Evolutionary conservation across 2,888 invertebrate genomes (phyloP), one percentile per base, ranked within the genome.

Genomic region (Chloroclystis v-ata): DNA sequence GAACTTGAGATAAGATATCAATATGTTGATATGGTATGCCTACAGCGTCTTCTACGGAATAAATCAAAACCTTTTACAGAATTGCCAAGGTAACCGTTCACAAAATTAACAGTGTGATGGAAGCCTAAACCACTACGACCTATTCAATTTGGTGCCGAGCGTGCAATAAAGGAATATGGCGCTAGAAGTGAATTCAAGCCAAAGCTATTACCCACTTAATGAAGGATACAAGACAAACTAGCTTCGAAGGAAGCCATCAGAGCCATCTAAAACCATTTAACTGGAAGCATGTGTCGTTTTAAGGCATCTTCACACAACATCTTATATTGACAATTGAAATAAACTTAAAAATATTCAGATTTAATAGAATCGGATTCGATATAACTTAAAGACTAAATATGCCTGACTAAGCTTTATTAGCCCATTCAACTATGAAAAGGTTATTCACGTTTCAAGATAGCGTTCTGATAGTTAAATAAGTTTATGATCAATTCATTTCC

Each of bases 151-250:
- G 54, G 56, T 59, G 57, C 59, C 47, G 49, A 58, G 53, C 56
- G 47, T 47, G 57, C 56, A 52, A 52, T 54, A 61, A 62, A 49
- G 65, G 58, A 57, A 51, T 63, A 60, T 49, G 60, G 55, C 63
- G 61, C 68, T 67, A 60, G 63, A 67, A 65, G 70, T 65, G 68
- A 65, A 75, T 72, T 69, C 61, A 62, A 71, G 60, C 62, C 56
- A 61, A 60, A 67, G 65, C 67, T 72, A 74, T 76, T 74, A 76
- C 62, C 65, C 61, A 69, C 61, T 69, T 75, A 75, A 78, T 76
- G 69, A 76, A 73, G 71, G 72, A 72, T 75, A 72, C 67, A 71
- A 75, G 72, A 72, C 72, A 72, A 77, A 79, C 74, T 76, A 70
- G 69, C 69, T 73, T 56, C 57, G 63, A 60, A 75, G 72, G 75